Base-by-base conservation (phyloP, 2,888 invertebrate species). In the Xestoiulus laeticollis region DNA sequence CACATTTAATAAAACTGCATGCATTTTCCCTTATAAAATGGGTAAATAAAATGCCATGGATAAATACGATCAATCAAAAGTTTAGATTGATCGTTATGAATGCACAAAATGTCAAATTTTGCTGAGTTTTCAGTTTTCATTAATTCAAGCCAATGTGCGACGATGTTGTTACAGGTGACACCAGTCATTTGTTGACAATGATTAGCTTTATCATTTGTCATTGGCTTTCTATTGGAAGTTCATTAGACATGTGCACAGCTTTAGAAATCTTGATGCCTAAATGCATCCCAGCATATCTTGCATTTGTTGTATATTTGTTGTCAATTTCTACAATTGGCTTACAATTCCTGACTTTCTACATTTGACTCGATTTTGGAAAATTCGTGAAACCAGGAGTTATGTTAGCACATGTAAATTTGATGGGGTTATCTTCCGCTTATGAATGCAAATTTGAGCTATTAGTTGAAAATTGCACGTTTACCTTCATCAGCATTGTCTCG, bases 401-500 rank as follows among this genome's bases (percentile, higher is more conserved):
- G n/a, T n/a, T n/a, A n/a, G n/a, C n/a, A n/a, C n/a, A n/a, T n/a
- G n/a, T n/a, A n/a, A n/a, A n/a, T n/a, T n/a, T n/a, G n/a, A n/a
- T n/a, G n/a, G n/a, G n/a, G n/a, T n/a, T n/a, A n/a, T n/a, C n/a
- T n/a, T n/a, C n/a, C n/a, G n/a, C n/a, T n/a, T n/a, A n/a, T n/a
- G n/a, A n/a, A n/a, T n/a, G n/a, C n/a, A n/a, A n/a, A n/a, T n/a
- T n/a, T n/a, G n/a, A n/a, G n/a, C n/a, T n/a, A n/a, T n/a, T n/a
- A 19, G 2, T 59, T 6, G n/a, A 3, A 59, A 59, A 59, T 38
- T 59, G 22, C 26, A 32, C 19, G 14, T 93, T 92, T 91, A 97
- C 97, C 93, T 95, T 94, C 94, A 98, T 95, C 91, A 98, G 94
- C 89, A 99, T 92, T 19, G 96, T 96, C 92, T 97, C 97, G 0